These are phyloP conservation scores for Bombus affinis DNA, from an alignment of 1,140 invertebrate species.

Conservation along the genomic window DNA sequence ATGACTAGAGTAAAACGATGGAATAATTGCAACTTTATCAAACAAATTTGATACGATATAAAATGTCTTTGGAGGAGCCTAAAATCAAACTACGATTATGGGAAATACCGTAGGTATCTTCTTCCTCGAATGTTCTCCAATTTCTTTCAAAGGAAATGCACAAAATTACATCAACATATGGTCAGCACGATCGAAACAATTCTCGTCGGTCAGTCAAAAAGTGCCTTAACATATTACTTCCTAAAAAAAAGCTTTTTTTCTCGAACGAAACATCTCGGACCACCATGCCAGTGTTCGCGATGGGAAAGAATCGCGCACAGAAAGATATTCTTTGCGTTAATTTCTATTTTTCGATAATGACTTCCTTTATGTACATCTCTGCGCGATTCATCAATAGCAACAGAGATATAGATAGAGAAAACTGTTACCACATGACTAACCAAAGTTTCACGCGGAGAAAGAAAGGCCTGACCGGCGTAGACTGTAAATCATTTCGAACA, in stretches of 20 bases:
- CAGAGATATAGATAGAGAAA: slow-evolving; percentile 23
- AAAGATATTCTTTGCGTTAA: not conserved
- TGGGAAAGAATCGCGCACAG: not conserved
- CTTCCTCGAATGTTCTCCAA: not conserved
- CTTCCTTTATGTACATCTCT: not conserved
- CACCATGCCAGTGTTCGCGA: not conserved
- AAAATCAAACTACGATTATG: too few relatives aligned
- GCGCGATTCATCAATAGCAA: not conserved
- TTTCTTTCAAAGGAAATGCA: not conserved
- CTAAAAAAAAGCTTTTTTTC: not conserved
- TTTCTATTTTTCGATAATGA: not conserved
- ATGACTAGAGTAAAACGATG: too few relatives aligned
- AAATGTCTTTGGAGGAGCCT: too few relatives aligned
- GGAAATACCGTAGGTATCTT: too few relatives aligned
- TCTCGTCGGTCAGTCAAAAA: not conserved
- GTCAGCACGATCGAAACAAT: not conserved
- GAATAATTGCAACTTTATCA: too few relatives aligned
- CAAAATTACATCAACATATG: not conserved
- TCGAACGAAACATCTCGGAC: not conserved
- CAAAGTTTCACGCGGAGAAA: not conserved
- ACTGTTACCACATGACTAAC: slow-evolving; percentile 28
- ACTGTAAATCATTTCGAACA: slow-evolving; percentile 66
- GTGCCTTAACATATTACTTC: too few relatives aligned
- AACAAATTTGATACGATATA: too few relatives aligned
- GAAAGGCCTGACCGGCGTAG: not conserved